Base-by-base conservation (phyloP, 2,113 vertebrate genomes). In the Limanda limanda region DNA sequence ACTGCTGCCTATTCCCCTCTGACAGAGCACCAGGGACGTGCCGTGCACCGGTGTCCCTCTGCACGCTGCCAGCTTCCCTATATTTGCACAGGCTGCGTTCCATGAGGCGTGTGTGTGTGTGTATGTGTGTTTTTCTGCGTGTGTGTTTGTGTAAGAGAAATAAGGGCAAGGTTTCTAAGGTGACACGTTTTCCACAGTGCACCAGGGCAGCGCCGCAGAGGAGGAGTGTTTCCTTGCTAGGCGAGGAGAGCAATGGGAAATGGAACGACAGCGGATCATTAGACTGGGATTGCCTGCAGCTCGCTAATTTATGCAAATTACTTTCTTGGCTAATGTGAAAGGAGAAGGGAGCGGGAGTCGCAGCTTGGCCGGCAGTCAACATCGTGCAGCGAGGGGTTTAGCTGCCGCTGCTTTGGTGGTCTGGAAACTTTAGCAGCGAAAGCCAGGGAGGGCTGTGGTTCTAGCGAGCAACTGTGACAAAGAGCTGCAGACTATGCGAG, bases 231-330 rank as follows among this genome's bases (percentile, higher is more conserved):
- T 78, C 51, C 31, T 59, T 45, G 57, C 54, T 20, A 62, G 78
- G 62, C 23, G 35, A 69, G n/a, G 52, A 70, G 56, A 65, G 54
- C 64, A 79, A 76, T 35, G 52, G 80, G 77, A 91, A 79, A 76
- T 27, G 52, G 79, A 79, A 91, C 73, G 74, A 88, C 76, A 87
- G 64, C 5, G 55, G 71, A 86, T 94, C 89, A 85, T 93, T 94
- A 93, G 87, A 78, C 79, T 71, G 81, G 78, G 82, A 89, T 81
- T 75, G 88, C 89, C 83, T 89, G 86, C 84, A 73, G 76, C 78
- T 87, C 72, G 70, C 76, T 95, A 94, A 94, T 95, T 94, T 90
- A 95, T 94, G 92, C 83, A 91, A 93, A 95, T 94, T 74, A 88
- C 92, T 88, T 84, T 92, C 82, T 89, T 76, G 77, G 69, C 87